These are phyloP conservation scores for Drosophila differens DNA, from an alignment of 2,888 invertebrate species.

Conservation along the genomic window DNA sequence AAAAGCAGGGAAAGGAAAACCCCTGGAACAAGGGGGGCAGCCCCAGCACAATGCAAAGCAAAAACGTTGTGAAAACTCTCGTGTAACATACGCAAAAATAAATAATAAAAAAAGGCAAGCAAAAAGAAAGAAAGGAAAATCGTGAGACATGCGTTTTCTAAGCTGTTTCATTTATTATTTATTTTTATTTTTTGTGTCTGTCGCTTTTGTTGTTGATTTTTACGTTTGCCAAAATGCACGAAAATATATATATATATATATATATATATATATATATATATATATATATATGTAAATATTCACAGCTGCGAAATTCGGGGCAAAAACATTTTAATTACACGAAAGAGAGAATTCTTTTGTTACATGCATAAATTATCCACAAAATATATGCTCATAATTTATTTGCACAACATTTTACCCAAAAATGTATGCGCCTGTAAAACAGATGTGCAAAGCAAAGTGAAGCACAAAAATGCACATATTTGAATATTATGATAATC, in stretches of 20 bases:
- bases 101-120: not conserved
- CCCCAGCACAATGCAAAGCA: constrained; percentile 19
- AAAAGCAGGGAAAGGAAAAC: not conserved
- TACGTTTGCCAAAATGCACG: constrained; percentile 24
- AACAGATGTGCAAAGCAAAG: constrained; percentile 46
- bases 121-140: constrained; percentile 19
- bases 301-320: constrained; percentile 36
- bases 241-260: constrained; percentile 1
- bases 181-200: constrained; percentile 10
- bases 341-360: constrained; percentile 31
- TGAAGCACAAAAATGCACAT: constrained; percentile 32
- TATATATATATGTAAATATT: constrained; percentile 30
- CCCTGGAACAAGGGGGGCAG: constrained; percentile 2
- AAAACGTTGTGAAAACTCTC: constrained; percentile 17
- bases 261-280: no score
- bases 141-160: constrained; percentile 21
- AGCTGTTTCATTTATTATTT: constrained; percentile 12
- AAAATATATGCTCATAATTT: constrained; percentile 52
- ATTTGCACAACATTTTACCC: constrained; percentile 52
- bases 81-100: constrained; percentile 23
- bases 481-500: constrained; percentile 14
- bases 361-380: constrained; percentile 55
- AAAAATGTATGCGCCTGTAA: constrained; percentile 45
- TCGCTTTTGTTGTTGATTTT: constrained; percentile 49
- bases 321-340: constrained; percentile 51